Evolutionary conservation across 2,797 vertebrate genomes (phyloP), one percentile per base, ranked within the genome.

Genomic region (Gymnoscopelus microlampas): DNA sequence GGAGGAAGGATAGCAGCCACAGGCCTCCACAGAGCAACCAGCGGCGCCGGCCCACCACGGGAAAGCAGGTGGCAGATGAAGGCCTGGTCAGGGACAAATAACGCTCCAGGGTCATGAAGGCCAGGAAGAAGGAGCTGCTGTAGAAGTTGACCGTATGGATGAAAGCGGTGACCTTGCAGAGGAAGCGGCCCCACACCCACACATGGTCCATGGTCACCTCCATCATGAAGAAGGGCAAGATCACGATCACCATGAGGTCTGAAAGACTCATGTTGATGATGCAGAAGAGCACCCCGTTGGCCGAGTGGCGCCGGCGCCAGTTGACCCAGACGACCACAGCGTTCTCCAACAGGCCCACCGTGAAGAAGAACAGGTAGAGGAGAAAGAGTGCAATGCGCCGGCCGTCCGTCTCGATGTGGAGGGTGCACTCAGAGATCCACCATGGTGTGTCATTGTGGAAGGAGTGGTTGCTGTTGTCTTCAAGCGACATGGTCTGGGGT

Each of bases 131-230:
- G 85, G 97, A 94, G 91, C 97, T 98, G 91, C 96, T 96, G 71
- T 96, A 98, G 94, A 98, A 96, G 92, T 98, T 99, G 89, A 94
- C 87, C 0, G 94, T 79, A 23, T 96, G 99, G 84, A 98, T 87
- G 54, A 98, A 96, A 86, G 96, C 93, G 0, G 94, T 96, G 86
- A 97, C 93, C 83, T 96, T 96, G 88, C 98, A 99, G 73, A 97
- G 94, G 88, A 98, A 98, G 79, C 90, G 91, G 8, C 98, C 97
- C 97, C 97, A 99, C 60, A 97, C 87, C 98, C 97, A 99, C 0
- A 96, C 96, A 60, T 92, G 93, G 66, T 97, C 91, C 87, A 98
- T 82, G 74, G 93, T 94, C 66, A 94, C 93, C 89, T 99, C 97
- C 87, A 98, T 86, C 95, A 99, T 97, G 94, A 94, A 98, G 85